These are phyloP conservation scores for Zaprionus vittiger DNA, from an alignment of 1,140 invertebrate species.

Conservation along the genomic window DNA sequence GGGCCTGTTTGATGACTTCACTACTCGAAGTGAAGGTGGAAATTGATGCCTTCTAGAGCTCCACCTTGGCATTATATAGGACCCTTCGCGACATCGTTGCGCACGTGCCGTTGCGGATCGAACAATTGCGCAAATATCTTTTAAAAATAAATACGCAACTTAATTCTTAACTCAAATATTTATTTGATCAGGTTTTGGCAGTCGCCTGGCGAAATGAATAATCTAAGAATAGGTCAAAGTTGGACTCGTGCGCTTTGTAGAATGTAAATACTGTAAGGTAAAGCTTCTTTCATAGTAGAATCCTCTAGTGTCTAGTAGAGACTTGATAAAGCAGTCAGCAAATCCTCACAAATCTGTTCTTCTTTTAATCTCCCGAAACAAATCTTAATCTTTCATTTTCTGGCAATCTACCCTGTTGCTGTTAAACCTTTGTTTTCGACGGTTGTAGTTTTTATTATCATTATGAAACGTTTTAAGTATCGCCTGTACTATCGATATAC, in stretches of 20 bases:
- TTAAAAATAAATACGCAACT: slow-evolving; percentile 4
- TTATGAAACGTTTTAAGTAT: too few species aligned
- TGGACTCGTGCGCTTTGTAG: not conserved
- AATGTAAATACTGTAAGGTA: not conserved
- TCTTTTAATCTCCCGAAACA: too few species aligned
- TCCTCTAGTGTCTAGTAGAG: not conserved
- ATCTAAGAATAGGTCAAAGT: not conserved
- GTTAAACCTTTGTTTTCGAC: too few species aligned
- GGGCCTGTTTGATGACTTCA: not conserved
- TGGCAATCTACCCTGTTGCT: too few species aligned
- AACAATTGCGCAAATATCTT: slow-evolving; percentile 30
- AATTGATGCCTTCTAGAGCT: slow-evolving; percentile 1
- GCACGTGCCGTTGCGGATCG: not conserved
- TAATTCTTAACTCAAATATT: slow-evolving; percentile 1
- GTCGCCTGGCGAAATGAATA: not conserved
- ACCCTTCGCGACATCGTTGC: too few species aligned
- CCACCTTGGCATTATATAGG: slow-evolving; percentile 1
- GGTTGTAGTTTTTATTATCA: too few species aligned
- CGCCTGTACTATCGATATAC: too few species aligned
- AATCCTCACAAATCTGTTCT: not conserved
- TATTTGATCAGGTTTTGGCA: not conserved
- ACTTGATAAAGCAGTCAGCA: not conserved
- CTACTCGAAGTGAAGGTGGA: slow-evolving; percentile 1
- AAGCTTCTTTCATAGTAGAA: not conserved
- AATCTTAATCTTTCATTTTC: too few species aligned